Conservation (phyloP, 2,113 vertebrate species). For the Marmota flaviventris region DNA sequence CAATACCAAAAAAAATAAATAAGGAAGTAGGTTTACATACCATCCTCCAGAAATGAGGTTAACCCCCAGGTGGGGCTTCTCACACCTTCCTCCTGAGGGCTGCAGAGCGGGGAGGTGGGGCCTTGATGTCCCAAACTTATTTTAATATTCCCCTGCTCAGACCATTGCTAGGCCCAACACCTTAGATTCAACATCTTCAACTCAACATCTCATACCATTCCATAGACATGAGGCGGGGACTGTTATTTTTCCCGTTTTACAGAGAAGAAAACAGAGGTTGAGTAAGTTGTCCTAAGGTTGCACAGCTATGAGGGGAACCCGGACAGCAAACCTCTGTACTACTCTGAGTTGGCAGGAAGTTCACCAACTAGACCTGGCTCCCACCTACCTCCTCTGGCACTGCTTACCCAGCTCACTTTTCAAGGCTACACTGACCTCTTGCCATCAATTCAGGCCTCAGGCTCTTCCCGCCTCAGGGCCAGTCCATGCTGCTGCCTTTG, state of each 20-base stretch:
- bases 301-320: not conserved
- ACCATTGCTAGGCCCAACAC: too few species aligned
- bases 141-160: not conserved
- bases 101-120: not conserved
- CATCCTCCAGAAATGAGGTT: not conserved
- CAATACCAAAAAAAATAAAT: too few species aligned
- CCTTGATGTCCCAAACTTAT: not conserved
- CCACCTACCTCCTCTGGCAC: not conserved
- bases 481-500: not conserved
- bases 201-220: not conserved
- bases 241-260: not conserved
- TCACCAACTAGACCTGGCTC: not conserved
- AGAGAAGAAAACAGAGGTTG: not conserved
- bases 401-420: not conserved
- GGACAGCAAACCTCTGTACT: not conserved
- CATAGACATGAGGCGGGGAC: not conserved
- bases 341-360: not conserved
- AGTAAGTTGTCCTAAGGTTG: not conserved
- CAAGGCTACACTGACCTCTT: not conserved
- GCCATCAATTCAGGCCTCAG: too few species aligned
- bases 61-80: not conserved
- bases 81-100: not conserved
- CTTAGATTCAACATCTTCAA: too few species aligned
- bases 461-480: not conserved
- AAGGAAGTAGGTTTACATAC: not conserved